Base-by-base conservation (phyloP, 2,797 vertebrate species). In the Poecilia velifera region DNA sequence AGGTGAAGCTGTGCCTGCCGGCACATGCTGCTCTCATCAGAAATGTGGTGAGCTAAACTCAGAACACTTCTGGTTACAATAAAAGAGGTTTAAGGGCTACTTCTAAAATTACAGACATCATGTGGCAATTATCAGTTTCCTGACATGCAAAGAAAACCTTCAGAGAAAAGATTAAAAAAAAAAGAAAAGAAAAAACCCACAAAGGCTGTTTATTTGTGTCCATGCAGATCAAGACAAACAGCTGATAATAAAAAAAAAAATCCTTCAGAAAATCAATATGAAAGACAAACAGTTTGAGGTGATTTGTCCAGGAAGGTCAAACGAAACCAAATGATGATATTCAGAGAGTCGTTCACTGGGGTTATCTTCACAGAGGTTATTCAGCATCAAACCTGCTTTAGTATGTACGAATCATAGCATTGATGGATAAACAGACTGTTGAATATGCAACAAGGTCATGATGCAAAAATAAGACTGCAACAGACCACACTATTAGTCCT, bases 51-150 rank as follows among this genome's bases (percentile, higher is more conserved):
- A 79, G 36, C 72, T 87, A 70, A n/a, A 74, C 73, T 80, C 74
- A 1, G 3, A 51, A 79, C 73, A 81, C 80, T 76, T 87, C 88
- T 90, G 88, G 57, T 76, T 89, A 88, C 84, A 90, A 90, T 90
- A 82, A 59, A 86, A 84, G 80, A 72, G 77, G 82, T 87, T 89
- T 80, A 88, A 88, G 78, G 70, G 76, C 78, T 45, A 53, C 82
- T 79, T 87, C 80, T 86, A 51, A 84, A 89, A 91, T 90, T 84
- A 88, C 88, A 70, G 71, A 85, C 90, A 91, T 90, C 87, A 76
- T 90, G 88, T 87, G 86, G 82, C 87, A 90, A 91, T 94, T 89
- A 86, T 76, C 81, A 84, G 55, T 79, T 88, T 88, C 86, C 89
- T 87, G 86, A 76, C 66, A 81, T 62, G 76, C 74, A 76, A 59